Base-by-base conservation (phyloP, 2,113 vertebrate species). In the Ochotona curzoniae region DNA sequence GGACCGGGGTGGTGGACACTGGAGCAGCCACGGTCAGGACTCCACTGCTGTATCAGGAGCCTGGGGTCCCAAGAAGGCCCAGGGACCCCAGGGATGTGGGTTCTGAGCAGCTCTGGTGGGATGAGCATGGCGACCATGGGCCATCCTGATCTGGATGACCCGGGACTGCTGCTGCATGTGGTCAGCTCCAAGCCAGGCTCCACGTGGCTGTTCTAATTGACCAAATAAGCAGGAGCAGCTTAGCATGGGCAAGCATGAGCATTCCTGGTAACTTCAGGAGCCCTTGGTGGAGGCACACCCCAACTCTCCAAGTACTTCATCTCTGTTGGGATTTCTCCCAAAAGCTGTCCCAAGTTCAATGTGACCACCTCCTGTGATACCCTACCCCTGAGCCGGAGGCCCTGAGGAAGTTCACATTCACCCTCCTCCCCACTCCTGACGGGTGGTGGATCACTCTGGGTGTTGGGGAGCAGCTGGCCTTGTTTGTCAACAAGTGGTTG, bases 401-500 rank as follows among this genome's bases (percentile, higher is more conserved):
- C 64, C 11, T 0, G 5, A 61, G 32, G 17, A 26, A 15, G 0
- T 13, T 9, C 0, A 0, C 18, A 7, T 8, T 3, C 26, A 8
- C 12, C 12, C 0, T 2, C 49, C 20, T 38, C 64, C 57, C 25
- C 21, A 0, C 28, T 21, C 35, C 23, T 20, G 1, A 64, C 0
- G 0, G 1, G n/a, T 11, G 17, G 2, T 0, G 5, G 35, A 3
- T 30, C 79, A 90, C n/a, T 44, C 14, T 35, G 51, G 0, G 0
- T 2, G 10, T 0, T 35, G 47, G 38, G 2, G 21, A 20, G 9
- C 5, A 38, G 26, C 18, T 44, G 23, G 49, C 35, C 38, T 18
- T 3, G 1, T 49, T 14, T 0, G 4, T 9, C 1, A 49, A 12
- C 12, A 10, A 10, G 3, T 2, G 1, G 2, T 35, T 71, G 20